Conservation (phyloP, 2,113 vertebrate genomes). For the Psettodes erumei region DNA sequence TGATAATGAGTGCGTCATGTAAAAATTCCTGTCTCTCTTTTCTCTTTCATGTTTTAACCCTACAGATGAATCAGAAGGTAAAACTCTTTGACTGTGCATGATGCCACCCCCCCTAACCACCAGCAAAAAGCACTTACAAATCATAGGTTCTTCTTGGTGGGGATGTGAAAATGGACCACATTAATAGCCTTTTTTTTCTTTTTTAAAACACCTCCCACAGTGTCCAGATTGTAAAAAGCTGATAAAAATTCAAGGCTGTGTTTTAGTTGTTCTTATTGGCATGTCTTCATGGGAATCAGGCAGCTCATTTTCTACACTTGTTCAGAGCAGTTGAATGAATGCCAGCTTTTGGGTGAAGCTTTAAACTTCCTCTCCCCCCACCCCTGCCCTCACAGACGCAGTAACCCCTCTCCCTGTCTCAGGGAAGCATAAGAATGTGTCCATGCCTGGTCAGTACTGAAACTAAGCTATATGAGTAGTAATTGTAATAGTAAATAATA, state of each 20-base stretch:
- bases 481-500: neutral
- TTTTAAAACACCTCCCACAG: neutral
- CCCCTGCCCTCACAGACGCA: conserved; percentile 53
- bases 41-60: conserved; percentile 86
- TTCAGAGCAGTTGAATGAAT: conserved; percentile 27
- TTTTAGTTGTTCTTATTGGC: conserved; percentile 17
- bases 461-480: conserved; percentile 10
- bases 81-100: conserved; percentile 85
- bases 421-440: conserved; percentile 65
- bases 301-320: conserved; percentile 7
- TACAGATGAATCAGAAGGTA: conserved; percentile 99
- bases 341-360: conserved; percentile 37
- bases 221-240: neutral
- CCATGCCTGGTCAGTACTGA: conserved; percentile 70
- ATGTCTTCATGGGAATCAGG: conserved; percentile 18
- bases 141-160: conserved; percentile 18
- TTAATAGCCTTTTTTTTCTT: conserved; percentile 1
- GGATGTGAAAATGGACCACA: conserved; percentile 28
- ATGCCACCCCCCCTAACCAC: conserved; percentile 40
- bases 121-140: conserved; percentile 34
- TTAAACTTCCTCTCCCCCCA: conserved; percentile 33
- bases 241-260: conserved; percentile 11
- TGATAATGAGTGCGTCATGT: conserved; percentile 48
- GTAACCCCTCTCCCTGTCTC: conserved; percentile 51
- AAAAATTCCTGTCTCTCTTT: conserved; percentile 83